phyloP scores from a whole-genome alignment of 1,140 invertebrate species.

The Cyclargus thomasi region DNA sequence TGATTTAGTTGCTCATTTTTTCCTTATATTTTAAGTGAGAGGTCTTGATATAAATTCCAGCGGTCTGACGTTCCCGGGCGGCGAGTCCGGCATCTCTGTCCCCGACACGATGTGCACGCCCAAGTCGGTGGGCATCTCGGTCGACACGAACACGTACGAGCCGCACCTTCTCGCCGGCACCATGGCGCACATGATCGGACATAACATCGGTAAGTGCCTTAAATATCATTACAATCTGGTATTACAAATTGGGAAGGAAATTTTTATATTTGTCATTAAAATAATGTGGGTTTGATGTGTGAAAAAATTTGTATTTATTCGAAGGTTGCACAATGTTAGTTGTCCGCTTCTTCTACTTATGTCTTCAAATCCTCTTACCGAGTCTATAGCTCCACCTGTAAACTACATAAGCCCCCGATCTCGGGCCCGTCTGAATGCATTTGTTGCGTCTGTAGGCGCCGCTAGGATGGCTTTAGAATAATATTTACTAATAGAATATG shows the following conservation, averaged over 20 bases:
- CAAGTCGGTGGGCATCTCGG: conserved; percentile 93
- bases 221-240: too few relatives aligned
- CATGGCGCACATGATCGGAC: conserved; percentile 97
- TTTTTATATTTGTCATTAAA: too few relatives aligned
- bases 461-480: not conserved
- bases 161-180: conserved; percentile 94
- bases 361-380: not conserved
- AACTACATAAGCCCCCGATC: not conserved
- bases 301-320: too few relatives aligned
- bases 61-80: conserved; percentile 87
- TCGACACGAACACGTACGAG: conserved; percentile 94
- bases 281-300: too few relatives aligned
- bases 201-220: conserved; percentile 91
- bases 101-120: conserved; percentile 93
- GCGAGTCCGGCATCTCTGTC: conserved; percentile 93
- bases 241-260: too few relatives aligned
- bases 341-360: too few relatives aligned
- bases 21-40: too few relatives aligned
- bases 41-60: too few relatives aligned
- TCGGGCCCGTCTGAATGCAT: not conserved
- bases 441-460: conserved; percentile 1
- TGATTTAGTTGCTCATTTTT: too few relatives aligned
- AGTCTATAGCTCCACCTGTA: not conserved
- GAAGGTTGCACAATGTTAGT: not conserved
- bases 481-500: conserved; percentile 5